Conservation (phyloP, 2,113 vertebrate species). For the Carassius carassius region DNA sequence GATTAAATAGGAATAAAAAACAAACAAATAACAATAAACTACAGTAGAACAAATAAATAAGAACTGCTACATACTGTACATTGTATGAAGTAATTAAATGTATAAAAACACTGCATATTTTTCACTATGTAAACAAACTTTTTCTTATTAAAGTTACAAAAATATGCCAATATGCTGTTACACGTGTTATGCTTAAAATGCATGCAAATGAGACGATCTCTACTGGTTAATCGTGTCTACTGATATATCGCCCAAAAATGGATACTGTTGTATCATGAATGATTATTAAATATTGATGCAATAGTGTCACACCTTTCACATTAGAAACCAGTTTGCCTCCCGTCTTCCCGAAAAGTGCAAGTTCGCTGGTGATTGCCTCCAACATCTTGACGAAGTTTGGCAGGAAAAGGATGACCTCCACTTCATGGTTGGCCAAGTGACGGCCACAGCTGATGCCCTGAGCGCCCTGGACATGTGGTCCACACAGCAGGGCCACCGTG, state of each 20-base stretch:
- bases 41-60: too few species aligned
- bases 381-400: constrained; percentile 98
- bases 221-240: too few species aligned
- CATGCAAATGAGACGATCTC: too few species aligned
- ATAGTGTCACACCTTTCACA: constrained; percentile 83
- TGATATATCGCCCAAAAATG: not conserved
- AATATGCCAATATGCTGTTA: too few species aligned
- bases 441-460: constrained; percentile 96
- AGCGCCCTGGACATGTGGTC: constrained; percentile 95
- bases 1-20: too few species aligned
- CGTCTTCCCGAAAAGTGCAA: constrained; percentile 91
- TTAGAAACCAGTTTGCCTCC: constrained; percentile 91
- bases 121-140: too few species aligned
- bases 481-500: constrained; percentile 90
- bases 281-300: not conserved
- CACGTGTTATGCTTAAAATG: too few species aligned
- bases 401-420: constrained; percentile 92
- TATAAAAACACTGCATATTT: too few species aligned
- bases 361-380: constrained; percentile 90
- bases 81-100: too few species aligned
- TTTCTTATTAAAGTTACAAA: too few species aligned
- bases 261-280: not conserved
- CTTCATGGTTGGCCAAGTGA: constrained; percentile 96
- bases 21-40: too few species aligned
- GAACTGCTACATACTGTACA: too few species aligned